A percentile compares a stretch with the other conserved stretches of the same genome.
Evolutionary conservation across 2,888 invertebrate species (phyloP).

Genomic region (Zygaena filipendulae): DNA sequence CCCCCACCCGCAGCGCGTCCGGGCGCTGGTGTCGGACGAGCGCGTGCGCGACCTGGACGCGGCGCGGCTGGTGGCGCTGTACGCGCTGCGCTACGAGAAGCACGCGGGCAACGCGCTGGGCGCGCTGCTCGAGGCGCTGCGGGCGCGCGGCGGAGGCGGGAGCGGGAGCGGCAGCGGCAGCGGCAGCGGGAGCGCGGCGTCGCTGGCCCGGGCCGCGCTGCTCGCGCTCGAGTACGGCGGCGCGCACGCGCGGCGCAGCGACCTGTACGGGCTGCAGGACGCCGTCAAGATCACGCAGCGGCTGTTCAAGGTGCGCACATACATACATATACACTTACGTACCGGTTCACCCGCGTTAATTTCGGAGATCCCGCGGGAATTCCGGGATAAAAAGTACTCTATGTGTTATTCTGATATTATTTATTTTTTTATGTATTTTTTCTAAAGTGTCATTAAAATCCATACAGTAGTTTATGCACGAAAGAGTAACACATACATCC

Average conservation of each 20-base stretch:
- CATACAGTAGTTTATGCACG: no score
- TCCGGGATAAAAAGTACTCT: no score
- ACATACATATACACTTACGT: no score
- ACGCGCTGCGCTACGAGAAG: conserved; percentile 93
- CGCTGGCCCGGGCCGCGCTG: conserved; percentile 65
- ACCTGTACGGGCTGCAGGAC: conserved; percentile 86
- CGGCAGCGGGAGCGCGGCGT: conserved; percentile 68
- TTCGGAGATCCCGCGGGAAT: no score
- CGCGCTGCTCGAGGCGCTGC: conserved; percentile 78
- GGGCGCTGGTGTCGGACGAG: conserved; percentile 79
- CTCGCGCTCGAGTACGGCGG: conserved; percentile 87
- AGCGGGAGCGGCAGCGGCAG: conserved; percentile 72
- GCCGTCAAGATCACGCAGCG: conserved; percentile 93
- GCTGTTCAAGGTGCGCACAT: conserved; percentile 78
- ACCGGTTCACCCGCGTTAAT: no score
- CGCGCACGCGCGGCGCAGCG: conserved; percentile 80
- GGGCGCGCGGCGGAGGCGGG: conserved; percentile 77
- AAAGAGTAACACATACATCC: no score
- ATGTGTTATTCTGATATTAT: no score
- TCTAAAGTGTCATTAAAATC: no score
- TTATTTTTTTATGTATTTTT: no score
- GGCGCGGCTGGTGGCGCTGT: conserved; percentile 88
- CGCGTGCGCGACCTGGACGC: conserved; percentile 82
- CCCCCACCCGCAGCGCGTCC: conserved; percentile 70
- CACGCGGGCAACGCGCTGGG: conserved; percentile 82